Conservation (phyloP, 2,888 invertebrate species). For the Phalera bucephala region DNA sequence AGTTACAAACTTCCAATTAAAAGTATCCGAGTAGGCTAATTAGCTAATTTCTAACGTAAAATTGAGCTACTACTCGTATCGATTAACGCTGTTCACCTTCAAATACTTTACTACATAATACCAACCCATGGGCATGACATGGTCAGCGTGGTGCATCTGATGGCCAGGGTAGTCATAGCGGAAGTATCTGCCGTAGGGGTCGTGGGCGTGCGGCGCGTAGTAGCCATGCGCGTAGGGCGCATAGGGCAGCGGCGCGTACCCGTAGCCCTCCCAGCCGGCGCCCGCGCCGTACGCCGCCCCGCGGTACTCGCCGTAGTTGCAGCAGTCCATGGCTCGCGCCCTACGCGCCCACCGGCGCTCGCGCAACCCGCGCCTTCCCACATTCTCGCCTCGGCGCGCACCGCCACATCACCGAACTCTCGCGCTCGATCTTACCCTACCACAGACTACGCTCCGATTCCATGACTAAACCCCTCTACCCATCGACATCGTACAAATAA, state of each 20-base stretch:
- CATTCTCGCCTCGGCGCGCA: constrained; percentile 55
- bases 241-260: constrained; percentile 53
- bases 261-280: constrained; percentile 60
- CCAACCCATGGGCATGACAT: constrained; percentile 74
- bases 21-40: neutral
- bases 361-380: constrained; percentile 39
- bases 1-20: neutral
- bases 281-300: constrained; percentile 57
- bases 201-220: constrained; percentile 69
- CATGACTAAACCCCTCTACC: constrained; percentile 20
- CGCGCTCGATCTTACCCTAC: constrained; percentile 35
- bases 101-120: constrained; percentile 15
- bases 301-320: constrained; percentile 79
- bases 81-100: neutral
- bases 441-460: constrained; percentile 21
- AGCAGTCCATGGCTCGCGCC: constrained; percentile 72
- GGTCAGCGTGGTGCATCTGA: constrained; percentile 68
- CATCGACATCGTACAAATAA: neutral
- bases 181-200: constrained; percentile 74
- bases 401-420: constrained; percentile 55
- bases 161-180: constrained; percentile 72
- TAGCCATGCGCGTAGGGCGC: constrained; percentile 53
- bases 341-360: constrained; percentile 64
- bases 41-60: neutral
- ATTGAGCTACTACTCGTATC: neutral